Evolutionary conservation across 2,888 invertebrate genomes (phyloP), one percentile per base, ranked within the genome.

Genomic region (Xestia rhomboidea): DNA sequence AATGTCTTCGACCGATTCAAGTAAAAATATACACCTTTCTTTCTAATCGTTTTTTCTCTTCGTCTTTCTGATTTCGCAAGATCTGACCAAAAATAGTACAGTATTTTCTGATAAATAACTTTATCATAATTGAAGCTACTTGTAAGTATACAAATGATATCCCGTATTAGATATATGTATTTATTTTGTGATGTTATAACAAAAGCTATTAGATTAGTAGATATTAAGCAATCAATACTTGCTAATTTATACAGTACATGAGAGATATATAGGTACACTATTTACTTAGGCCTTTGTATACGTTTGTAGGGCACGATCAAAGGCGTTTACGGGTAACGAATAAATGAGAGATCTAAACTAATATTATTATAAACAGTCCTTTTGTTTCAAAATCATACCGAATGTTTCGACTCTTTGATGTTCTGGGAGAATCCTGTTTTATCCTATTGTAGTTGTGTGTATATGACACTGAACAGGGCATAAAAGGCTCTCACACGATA

Each of bases 291-390:
- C 13, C 5, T 38, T 15, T 15, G 49, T 49, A 2, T 46, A 69
- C 51, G 44, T 74, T 38, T 57, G 27, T 27, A 10, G 27, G 60
- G 21, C 49, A 41, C 34, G 62, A 79, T 79, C 44, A 84, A 70
- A 82, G 57, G 57, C 44, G 18, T 63, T 57, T 27, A 69, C 49
- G 30, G 73, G 63, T 60, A 68, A 6, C 41, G 41, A 57, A 83
- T 83, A 67, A 73, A 83, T 79, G 67, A 70, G 79, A 83, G 68
- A 72, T 79, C 60, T 68, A n/a, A 69, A 73, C 44, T 69, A 73
- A 77, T 69, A 78, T 83, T 79, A 62, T 66, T 64, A 77, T 68
- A 60, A 68, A 64, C 49, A 76, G 60, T 24, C 34, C n/a, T 81
- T 64, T 68, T 76, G 63, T 72, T 77, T 54, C 30, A 66, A 72